Conservation (phyloP, 2,888 invertebrate species). For the Lasioglossum marginatum region DNA sequence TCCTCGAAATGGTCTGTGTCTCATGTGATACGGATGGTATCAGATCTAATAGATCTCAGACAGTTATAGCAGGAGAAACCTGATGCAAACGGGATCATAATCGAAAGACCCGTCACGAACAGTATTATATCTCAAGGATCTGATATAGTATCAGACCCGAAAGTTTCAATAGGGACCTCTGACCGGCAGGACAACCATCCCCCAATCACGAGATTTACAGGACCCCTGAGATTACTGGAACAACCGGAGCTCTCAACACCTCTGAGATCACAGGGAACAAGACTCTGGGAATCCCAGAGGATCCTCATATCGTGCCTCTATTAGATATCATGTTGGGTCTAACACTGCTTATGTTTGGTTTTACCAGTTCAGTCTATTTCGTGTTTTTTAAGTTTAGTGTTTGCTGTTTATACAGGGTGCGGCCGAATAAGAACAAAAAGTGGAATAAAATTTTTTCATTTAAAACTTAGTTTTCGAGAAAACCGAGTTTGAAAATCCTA, state of each 20-base stretch:
- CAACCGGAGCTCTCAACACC: background rate
- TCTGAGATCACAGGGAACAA: background rate
- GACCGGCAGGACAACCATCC: background rate
- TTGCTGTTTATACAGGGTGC: too few relatives aligned
- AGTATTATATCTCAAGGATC: background rate
- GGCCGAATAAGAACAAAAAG: too few relatives aligned
- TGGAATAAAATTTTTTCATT: too few relatives aligned
- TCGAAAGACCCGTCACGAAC: background rate
- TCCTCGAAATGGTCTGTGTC: background rate
- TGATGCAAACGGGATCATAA: background rate
- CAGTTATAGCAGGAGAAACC: background rate
- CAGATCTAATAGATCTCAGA: background rate
- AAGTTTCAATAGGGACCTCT: background rate
- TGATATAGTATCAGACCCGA: background rate
- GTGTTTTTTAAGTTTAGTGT: background rate
- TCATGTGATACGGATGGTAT: background rate
- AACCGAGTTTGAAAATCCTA: too few relatives aligned
- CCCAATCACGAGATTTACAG: slow-evolving; percentile 2
- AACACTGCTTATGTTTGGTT: background rate
- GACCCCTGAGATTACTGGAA: slow-evolving; percentile 6
- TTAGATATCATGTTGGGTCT: background rate
- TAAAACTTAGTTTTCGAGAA: too few relatives aligned
- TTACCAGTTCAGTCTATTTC: background rate
- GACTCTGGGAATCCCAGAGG: background rate
- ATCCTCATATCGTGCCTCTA: background rate